Evolutionary conservation across 2,113 vertebrate species (phyloP).

Genomic region (Hucho hucho): DNA sequence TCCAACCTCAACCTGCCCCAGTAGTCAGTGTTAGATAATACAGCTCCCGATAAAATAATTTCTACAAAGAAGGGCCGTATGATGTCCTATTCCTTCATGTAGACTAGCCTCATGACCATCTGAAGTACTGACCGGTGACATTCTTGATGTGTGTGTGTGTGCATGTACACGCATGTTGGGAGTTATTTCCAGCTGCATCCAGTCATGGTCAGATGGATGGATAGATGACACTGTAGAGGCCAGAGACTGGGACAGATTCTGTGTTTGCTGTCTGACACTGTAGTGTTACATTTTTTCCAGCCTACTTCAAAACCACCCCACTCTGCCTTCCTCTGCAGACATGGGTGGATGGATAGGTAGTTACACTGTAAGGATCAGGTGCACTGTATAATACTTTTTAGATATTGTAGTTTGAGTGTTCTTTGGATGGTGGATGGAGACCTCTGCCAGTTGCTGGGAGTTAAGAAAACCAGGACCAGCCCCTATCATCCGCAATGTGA

Average conservation of each 20-base stretch:
- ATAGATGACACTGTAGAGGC: background rate
- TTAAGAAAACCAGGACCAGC: too few relatives aligned
- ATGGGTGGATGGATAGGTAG: background rate
- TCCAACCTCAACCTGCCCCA: background rate
- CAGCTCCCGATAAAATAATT: background rate
- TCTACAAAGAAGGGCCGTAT: background rate
- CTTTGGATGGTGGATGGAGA: too few relatives aligned
- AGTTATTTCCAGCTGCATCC: background rate
- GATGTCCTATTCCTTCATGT: background rate
- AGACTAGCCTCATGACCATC: background rate
- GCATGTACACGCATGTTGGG: background rate
- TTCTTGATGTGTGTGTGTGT: background rate
- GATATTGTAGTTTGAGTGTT: too few relatives aligned
- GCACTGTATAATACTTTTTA: too few relatives aligned
- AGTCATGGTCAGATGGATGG: background rate
- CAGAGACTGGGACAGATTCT: background rate
- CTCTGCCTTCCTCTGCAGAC: too few relatives aligned
- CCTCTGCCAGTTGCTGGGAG: too few relatives aligned
- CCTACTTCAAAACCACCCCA: background rate
- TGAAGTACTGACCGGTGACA: background rate
- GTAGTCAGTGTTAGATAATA: too few relatives aligned
- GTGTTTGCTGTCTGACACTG: background rate
- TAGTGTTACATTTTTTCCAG: background rate
- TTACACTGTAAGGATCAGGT: background rate
- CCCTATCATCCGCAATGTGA: too few relatives aligned